Conservation (phyloP, 2,797 vertebrate species). For the Xyrichtys novacula region DNA sequence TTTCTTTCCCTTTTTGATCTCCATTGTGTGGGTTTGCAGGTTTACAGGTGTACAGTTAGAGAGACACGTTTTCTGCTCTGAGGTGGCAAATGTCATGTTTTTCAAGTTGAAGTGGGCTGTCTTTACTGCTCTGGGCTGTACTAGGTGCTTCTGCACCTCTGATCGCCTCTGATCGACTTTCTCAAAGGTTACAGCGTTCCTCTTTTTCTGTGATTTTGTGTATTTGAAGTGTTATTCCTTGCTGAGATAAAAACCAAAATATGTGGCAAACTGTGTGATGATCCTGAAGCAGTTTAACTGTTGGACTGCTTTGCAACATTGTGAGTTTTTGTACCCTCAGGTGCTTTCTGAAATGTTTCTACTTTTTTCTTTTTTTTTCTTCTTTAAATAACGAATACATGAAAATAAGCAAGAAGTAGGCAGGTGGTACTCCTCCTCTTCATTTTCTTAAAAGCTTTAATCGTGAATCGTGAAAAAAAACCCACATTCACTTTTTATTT, state of each 20-base stretch:
- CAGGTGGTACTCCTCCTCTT: slow-evolving; percentile 9
- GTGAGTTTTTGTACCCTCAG: slow-evolving; percentile 50
- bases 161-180: slow-evolving; percentile 83
- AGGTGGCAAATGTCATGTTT: slow-evolving; percentile 84
- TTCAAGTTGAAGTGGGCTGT: slow-evolving; percentile 84
- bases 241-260: slow-evolving; percentile 68
- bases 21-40: slow-evolving; percentile 79
- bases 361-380: slow-evolving; percentile 12
- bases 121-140: slow-evolving; percentile 82
- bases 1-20: slow-evolving; percentile 64
- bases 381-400: slow-evolving; percentile 11
- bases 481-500: neutral
- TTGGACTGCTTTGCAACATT: slow-evolving; percentile 60
- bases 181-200: slow-evolving; percentile 82
- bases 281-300: slow-evolving; percentile 68
- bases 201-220: slow-evolving; percentile 79
- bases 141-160: slow-evolving; percentile 78
- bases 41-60: slow-evolving; percentile 79
- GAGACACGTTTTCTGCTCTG: slow-evolving; percentile 77
- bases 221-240: slow-evolving; percentile 78
- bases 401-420: slow-evolving; percentile 5
- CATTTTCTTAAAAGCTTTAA: slow-evolving; percentile 9
- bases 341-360: slow-evolving; percentile 39
- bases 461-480: too few relatives aligned
- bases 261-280: slow-evolving; percentile 72